These are phyloP conservation scores for Agrypnus murinus DNA, from an alignment of 2,888 invertebrate species.

Conservation along the genomic window DNA sequence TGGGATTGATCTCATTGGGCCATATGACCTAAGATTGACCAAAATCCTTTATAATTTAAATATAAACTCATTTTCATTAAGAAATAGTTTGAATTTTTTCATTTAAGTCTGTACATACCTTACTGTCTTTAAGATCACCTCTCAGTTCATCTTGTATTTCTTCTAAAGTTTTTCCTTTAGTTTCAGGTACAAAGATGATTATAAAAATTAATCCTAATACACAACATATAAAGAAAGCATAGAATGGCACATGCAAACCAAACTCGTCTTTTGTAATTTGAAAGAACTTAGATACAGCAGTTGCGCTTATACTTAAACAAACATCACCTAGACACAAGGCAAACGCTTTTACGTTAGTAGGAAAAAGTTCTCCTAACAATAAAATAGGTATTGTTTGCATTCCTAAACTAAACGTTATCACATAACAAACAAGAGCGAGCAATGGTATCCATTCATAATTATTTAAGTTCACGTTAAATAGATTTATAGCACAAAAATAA, in stretches of 20 bases:
- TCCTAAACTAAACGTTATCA: constrained; percentile 70
- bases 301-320: constrained; percentile 70
- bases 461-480: neutral
- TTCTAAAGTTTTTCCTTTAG: constrained; percentile 81
- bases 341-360: constrained; percentile 73
- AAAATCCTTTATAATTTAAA: too few relatives aligned
- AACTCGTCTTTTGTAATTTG: constrained; percentile 73
- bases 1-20: too few relatives aligned
- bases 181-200: constrained; percentile 78
- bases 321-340: constrained; percentile 73
- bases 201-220: constrained; percentile 77
- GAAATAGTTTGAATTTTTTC: too few relatives aligned
- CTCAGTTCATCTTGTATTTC: constrained; percentile 78
- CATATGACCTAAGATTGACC: too few relatives aligned
- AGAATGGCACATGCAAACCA: constrained; percentile 79
- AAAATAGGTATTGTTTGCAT: constrained; percentile 72
- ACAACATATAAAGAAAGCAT: constrained; percentile 77
- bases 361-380: constrained; percentile 72
- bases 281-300: constrained; percentile 71
- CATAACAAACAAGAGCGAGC: constrained; percentile 68
- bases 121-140: too few relatives aligned
- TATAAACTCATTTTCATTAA: too few relatives aligned
- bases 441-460: constrained; percentile 68
- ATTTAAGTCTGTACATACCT: too few relatives aligned
- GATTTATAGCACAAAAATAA: neutral